Conservation (phyloP, 2,113 vertebrate genomes). For the Chaetura pelagica region DNA sequence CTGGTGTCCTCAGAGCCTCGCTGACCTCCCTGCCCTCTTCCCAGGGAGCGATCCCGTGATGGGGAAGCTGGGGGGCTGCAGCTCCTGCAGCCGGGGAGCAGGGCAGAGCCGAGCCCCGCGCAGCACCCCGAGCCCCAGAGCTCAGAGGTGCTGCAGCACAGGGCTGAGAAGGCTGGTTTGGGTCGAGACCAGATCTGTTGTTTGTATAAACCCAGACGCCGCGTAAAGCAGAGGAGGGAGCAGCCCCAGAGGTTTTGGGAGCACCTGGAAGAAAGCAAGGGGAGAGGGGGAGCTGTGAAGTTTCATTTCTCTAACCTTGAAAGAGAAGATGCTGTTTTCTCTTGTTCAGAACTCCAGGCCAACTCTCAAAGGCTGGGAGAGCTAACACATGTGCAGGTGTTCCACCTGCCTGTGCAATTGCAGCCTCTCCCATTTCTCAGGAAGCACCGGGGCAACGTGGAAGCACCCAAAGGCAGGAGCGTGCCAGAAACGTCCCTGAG, state of each 20-base stretch:
- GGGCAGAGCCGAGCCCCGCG: not conserved
- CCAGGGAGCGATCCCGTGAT: accelerated
- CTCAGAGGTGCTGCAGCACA: accelerated
- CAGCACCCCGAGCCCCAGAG: not conserved
- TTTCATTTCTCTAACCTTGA: not conserved
- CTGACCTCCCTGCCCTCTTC: not conserved
- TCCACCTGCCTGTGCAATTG: not conserved
- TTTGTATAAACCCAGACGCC: not conserved
- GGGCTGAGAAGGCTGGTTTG: not conserved
- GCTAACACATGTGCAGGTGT: not conserved
- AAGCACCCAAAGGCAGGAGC: not conserved
- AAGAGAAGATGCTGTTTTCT: accelerated
- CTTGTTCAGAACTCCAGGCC: not conserved
- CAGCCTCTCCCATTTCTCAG: not conserved
- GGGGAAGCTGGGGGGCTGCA: accelerated
- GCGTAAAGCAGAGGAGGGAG: accelerated
- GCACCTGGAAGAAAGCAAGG: not conserved
- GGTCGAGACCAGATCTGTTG: not conserved
- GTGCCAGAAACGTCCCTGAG: not conserved
- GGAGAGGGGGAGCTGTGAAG: not conserved
- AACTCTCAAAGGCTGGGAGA: not conserved
- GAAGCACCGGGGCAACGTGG: not conserved
- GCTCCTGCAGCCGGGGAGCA: accelerated
- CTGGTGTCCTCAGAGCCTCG: accelerated
- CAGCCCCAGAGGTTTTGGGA: not conserved